Evolutionary conservation across 2,797 vertebrate genomes (phyloP), one percentile per base, ranked within the genome.

Genomic region (Phrynocephalus forsythii): DNA sequence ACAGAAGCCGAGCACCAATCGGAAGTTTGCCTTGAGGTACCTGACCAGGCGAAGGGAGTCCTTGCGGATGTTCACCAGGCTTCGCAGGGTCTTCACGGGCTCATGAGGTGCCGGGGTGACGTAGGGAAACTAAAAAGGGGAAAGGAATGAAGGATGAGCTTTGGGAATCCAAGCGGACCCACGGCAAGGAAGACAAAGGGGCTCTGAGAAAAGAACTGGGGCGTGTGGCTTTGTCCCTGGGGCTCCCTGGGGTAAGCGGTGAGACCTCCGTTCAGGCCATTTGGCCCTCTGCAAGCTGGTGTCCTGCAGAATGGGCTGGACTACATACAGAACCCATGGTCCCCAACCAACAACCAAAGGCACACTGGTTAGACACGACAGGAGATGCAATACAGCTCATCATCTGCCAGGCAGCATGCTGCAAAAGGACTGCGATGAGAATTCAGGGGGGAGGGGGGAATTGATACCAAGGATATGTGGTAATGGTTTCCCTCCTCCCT

Each of bases 21-120:
- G 7, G 15, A 11, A 3, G 26, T 13, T 11, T 28, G 63, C 1
- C 5, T 30, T 28, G 5, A 8, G 30, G 85, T 96, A 99, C 99
- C 99, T 98, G 95, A 99, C 97, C 3, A 99, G 97, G 1, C 99
- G 97, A 28, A 99, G 96, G 3, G 99, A 99, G 89, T 99, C 99
- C 92, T 99, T 99, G 52, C 99, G 98, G 86, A 99, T 99, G 95
- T 99, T 99, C 90, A 99, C 98, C 93, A 99, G 96, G 94, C 99
- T 99, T 91, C 99, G 97, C 87, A 99, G 95, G 0, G 99, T 99
- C 97, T 99, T 99, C 94, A 99, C 99, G 0, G 99, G 99, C 94
- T 99, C 99, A 0, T 99, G 99, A 26, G 98, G 98, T 10, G 99
- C 98, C 26, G 99, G 99, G 6, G 99, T 99, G 91, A 99, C 98